Conservation (phyloP, 2,888 invertebrate genomes). For the Camptogramma bilineatum region DNA sequence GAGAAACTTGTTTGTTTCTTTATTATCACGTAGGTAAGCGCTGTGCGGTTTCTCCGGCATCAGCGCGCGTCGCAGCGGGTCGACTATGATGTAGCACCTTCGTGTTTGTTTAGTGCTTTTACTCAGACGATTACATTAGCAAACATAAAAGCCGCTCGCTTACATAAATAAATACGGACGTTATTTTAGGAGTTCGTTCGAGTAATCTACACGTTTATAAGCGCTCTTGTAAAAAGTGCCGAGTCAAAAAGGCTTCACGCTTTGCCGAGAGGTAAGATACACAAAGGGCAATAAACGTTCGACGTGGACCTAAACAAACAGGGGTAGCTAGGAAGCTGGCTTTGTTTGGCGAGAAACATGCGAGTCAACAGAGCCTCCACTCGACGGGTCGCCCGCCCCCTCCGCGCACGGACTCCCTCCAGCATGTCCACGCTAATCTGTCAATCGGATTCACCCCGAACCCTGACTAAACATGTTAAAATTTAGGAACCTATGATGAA, state of each 20-base stretch:
- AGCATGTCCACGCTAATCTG: slow-evolving; percentile 61
- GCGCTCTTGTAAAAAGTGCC: slow-evolving; percentile 81
- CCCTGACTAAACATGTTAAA: slow-evolving; percentile 24
- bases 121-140: slow-evolving; percentile 51
- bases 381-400: slow-evolving; percentile 49
- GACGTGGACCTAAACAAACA: slow-evolving; percentile 83
- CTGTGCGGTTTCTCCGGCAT: slow-evolving; percentile 57
- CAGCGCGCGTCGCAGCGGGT: slow-evolving; percentile 48
- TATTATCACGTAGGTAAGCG: slow-evolving; percentile 63
- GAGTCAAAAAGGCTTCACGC: slow-evolving; percentile 84
- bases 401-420: slow-evolving; percentile 51
- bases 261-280: slow-evolving; percentile 79
- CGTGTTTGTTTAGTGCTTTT: slow-evolving; percentile 54
- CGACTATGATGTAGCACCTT: slow-evolving; percentile 52
- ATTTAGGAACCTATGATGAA: neutral
- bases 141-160: slow-evolving; percentile 47
- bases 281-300: slow-evolving; percentile 84
- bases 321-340: slow-evolving; percentile 84
- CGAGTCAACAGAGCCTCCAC: slow-evolving; percentile 74
- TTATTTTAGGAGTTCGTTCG: slow-evolving; percentile 45
- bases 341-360: slow-evolving; percentile 83
- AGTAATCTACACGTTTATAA: slow-evolving; percentile 75
- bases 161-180: slow-evolving; percentile 50
- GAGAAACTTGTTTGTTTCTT: slow-evolving; percentile 68
- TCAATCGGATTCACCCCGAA: slow-evolving; percentile 57